A percentile compares a stretch with the other conserved stretches of the same genome.
Evolutionary conservation across 2,113 vertebrate species (phyloP).

Genomic region (Mystacornis crossleyi): DNA sequence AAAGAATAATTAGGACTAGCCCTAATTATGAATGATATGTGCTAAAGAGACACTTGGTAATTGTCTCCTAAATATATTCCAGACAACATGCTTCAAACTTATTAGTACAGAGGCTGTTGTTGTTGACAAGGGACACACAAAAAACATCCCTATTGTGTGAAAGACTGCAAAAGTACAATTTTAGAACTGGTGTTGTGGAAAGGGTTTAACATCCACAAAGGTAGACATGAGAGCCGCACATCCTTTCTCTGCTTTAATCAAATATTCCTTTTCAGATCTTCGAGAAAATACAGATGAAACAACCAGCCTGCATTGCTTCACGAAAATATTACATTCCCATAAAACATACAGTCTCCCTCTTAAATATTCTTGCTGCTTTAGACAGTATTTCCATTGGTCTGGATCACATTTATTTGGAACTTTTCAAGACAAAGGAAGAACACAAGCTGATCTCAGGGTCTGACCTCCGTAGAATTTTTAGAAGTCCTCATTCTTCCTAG

Average conservation of each 20-base stretch:
- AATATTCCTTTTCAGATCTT: neutral
- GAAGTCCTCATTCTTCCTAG: neutral
- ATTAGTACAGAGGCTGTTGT: neutral
- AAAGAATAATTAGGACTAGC: neutral
- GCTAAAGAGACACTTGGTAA: neutral
- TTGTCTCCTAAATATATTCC: neutral
- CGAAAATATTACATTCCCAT: neutral
- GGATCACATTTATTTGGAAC: neutral
- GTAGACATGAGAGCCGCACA: neutral
- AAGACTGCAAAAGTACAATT: neutral
- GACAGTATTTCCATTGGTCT: neutral
- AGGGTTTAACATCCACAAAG: neutral
- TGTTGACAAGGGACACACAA: neutral
- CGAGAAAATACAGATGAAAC: neutral
- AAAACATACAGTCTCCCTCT: neutral
- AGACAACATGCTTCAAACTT: neutral
- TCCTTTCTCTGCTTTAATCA: neutral
- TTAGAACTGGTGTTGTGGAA: neutral
- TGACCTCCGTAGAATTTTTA: neutral
- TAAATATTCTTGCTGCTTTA: neutral
- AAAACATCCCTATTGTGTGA: neutral
- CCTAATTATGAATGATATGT: neutral
- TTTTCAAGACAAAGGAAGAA: neutral
- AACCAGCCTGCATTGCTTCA: neutral
- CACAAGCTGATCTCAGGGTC: fast-evolving